A percentile compares a stretch with the other conserved stretches of the same genome.
These are phyloP conservation scores for Selene dorsalis DNA, from an alignment of 2,797 vertebrate genomes.

Conservation along the genomic window DNA sequence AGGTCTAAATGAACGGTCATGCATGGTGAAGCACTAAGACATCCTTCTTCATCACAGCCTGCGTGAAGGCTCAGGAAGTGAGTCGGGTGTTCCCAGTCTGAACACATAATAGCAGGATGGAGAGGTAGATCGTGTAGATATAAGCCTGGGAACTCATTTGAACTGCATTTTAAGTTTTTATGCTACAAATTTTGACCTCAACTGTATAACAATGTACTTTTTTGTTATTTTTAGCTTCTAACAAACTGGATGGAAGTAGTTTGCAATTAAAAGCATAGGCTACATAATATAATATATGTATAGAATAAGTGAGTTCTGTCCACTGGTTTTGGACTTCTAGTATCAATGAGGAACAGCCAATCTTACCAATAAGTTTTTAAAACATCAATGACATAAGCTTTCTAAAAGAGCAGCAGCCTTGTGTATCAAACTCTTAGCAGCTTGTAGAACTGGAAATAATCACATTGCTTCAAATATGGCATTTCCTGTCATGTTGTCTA, in stretches of 20 bases:
- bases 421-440: neutral
- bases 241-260: neutral
- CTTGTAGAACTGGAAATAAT: neutral
- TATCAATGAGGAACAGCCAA: no score
- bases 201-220: no score
- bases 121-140: neutral
- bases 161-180: neutral
- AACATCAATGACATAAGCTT: neutral
- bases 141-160: neutral
- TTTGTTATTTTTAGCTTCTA: constrained; percentile 11
- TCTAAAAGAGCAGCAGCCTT: neutral
- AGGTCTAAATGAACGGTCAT: constrained; percentile 71
- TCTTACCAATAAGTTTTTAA: no score
- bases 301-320: neutral
- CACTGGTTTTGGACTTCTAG: neutral
- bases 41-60: constrained; percentile 31
- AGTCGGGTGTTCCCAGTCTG: constrained; percentile 11
- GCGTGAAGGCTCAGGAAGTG: constrained; percentile 42
- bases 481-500: neutral
- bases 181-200: neutral
- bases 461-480: neutral
- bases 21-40: constrained; percentile 53
- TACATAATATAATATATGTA: neutral
- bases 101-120: constrained; percentile 22
- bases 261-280: neutral